These are phyloP conservation scores for Venturia canescens DNA, from an alignment of 1,140 invertebrate genomes.

Conservation along the genomic window DNA sequence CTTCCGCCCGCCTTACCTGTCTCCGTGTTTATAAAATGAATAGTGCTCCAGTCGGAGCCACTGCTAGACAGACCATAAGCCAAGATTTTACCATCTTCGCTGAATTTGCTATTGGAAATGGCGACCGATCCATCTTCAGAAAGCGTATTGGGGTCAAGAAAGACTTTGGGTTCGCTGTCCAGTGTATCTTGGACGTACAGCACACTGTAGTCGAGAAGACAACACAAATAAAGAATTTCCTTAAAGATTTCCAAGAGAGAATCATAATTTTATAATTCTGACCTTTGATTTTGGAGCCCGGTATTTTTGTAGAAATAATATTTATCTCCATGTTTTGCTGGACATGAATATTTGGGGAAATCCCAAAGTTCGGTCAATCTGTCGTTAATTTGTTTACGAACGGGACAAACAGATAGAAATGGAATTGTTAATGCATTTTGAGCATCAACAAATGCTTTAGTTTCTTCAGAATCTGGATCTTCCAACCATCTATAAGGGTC, in stretches of 20 bases:
- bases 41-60: slow-evolving; percentile 97
- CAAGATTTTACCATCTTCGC: slow-evolving; percentile 92
- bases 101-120: slow-evolving; percentile 88
- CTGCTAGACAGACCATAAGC: slow-evolving; percentile 94
- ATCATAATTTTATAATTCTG: slow-evolving; percentile 9
- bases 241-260: slow-evolving; percentile 11
- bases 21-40: slow-evolving; percentile 88
- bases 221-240: slow-evolving; percentile 9
- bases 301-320: slow-evolving; percentile 97
- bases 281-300: slow-evolving; percentile 98
- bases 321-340: slow-evolving; percentile 87
- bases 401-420: slow-evolving; percentile 88
- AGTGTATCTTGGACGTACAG: slow-evolving; percentile 93
- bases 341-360: slow-evolving; percentile 96
- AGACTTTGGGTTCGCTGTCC: slow-evolving; percentile 88
- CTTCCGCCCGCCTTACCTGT: slow-evolving; percentile 78
- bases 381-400: slow-evolving; percentile 84
- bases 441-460: slow-evolving; percentile 92
- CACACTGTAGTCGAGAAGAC: slow-evolving; percentile 82
- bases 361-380: slow-evolving; percentile 95
- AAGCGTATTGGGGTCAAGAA: slow-evolving; percentile 95
- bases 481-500: slow-evolving; percentile 99
- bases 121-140: slow-evolving; percentile 96
- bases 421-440: slow-evolving; percentile 94
- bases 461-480: slow-evolving; percentile 95